A percentile compares a stretch with the other conserved stretches of the same genome.
Evolutionary conservation across 2,113 vertebrate genomes (phyloP).

Genomic region (Seriola aureovittata): DNA sequence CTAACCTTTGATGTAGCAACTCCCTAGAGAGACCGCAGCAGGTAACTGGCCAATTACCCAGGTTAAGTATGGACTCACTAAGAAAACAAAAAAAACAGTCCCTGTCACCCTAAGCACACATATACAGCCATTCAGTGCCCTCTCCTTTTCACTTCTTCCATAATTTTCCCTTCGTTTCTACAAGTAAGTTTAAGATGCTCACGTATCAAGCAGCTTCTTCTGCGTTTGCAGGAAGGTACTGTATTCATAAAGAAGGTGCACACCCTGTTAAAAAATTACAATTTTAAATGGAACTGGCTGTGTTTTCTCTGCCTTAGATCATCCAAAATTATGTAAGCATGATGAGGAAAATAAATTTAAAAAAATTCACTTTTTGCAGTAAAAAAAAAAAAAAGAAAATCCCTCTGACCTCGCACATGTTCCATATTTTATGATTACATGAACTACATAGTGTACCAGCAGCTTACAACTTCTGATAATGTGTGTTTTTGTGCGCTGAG

Average conservation of each 20-base stretch:
- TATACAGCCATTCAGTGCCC: slow-evolving; percentile 3
- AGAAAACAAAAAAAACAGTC: not conserved
- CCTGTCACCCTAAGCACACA: not conserved
- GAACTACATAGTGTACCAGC: not conserved
- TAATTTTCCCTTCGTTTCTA: not conserved
- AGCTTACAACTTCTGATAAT: not conserved
- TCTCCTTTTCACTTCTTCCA: slow-evolving; percentile 31
- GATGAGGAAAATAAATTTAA: not conserved
- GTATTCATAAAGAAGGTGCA: slow-evolving; percentile 9
- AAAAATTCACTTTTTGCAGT: too few species aligned
- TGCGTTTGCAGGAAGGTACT: slow-evolving; percentile 14
- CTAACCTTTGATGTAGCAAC: slow-evolving; percentile 53
- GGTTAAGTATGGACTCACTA: not conserved
- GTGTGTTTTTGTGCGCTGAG: slow-evolving; percentile 9
- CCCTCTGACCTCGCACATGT: too few species aligned
- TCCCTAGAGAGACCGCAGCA: slow-evolving; percentile 22
- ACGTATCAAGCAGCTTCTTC: slow-evolving; percentile 4
- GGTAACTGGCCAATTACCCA: slow-evolving; percentile 34
- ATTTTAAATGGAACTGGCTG: slow-evolving; percentile 10
- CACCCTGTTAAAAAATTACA: slow-evolving; percentile 8
- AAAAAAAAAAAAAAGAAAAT: too few species aligned
- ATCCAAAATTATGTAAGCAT: not conserved
- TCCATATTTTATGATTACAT: not conserved
- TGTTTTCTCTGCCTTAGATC: not conserved
- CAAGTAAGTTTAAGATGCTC: not conserved